Percentiles rank a stretch among this genome's conserved stretches.
These are phyloP conservation scores for Callipepla squamata DNA, from an alignment of 2,113 vertebrate species.

Conservation along the genomic window DNA sequence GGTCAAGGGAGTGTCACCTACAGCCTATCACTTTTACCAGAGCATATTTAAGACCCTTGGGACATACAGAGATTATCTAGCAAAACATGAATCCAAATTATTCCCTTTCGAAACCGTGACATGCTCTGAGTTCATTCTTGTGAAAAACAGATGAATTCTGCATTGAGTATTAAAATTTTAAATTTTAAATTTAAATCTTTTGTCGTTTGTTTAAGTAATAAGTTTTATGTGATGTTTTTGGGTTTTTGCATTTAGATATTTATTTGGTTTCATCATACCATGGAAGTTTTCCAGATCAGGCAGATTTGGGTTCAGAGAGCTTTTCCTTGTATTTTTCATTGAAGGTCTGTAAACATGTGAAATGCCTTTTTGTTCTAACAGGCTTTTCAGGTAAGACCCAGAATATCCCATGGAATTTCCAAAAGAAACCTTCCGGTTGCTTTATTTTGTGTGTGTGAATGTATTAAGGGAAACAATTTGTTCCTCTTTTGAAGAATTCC, in stretches of 20 bases:
- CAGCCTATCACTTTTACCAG: slow-evolving; percentile 13
- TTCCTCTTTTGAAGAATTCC: background rate
- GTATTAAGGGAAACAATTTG: background rate
- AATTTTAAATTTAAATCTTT: no score
- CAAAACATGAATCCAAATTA: background rate
- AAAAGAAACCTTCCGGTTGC: background rate
- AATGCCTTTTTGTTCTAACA: background rate
- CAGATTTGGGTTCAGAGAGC: background rate
- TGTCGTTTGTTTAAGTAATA: background rate
- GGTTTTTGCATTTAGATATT: background rate
- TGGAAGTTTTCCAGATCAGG: background rate
- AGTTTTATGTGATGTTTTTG: no score
- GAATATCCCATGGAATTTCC: background rate
- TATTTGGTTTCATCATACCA: background rate
- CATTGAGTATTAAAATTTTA: background rate
- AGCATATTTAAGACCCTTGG: slow-evolving; percentile 1
- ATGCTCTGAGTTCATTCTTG: background rate
- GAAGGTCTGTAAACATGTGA: background rate
- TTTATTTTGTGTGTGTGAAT: background rate
- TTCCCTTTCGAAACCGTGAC: background rate
- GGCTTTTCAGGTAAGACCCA: background rate
- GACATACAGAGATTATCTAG: slow-evolving; percentile 7
- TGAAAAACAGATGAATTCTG: background rate
- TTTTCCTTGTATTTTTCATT: background rate
- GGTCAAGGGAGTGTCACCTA: slow-evolving; percentile 46